phyloP scores from a whole-genome alignment of 2,797 vertebrate species.

The Ispidina picta region DNA sequence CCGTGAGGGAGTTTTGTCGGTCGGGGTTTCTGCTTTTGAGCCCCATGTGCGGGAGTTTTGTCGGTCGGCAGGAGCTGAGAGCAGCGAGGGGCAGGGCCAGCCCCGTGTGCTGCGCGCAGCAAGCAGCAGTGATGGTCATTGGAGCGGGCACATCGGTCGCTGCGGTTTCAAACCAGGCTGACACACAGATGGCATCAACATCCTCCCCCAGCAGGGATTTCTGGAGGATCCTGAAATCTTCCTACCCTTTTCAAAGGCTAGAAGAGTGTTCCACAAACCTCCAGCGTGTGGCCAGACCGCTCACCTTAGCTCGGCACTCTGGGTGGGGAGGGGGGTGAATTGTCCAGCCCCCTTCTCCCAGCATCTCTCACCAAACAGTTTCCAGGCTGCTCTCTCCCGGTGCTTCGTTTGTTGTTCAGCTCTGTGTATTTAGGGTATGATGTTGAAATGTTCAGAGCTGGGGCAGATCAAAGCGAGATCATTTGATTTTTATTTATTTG shows the following conservation, averaged over 20 bases:
- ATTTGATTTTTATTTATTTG: not conserved
- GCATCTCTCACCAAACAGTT: not conserved
- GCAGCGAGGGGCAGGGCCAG: not conserved
- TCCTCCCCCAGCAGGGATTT: not conserved
- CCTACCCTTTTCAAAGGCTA: not conserved
- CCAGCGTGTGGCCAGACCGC: not conserved
- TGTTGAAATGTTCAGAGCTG: not conserved
- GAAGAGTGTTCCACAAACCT: not conserved
- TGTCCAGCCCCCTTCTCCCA: not conserved
- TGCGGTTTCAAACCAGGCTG: not conserved
- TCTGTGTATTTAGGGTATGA: not conserved
- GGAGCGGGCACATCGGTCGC: not conserved
- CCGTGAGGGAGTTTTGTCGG: no score
- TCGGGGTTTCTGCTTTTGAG: not conserved
- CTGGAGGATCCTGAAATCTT: not conserved
- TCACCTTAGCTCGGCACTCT: rapidly evolving
- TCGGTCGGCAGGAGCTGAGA: not conserved
- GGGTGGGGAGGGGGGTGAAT: no score
- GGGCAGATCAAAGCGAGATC: not conserved
- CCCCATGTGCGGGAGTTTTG: not conserved
- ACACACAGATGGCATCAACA: not conserved
- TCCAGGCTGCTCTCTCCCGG: not conserved
- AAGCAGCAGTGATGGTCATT: not conserved
- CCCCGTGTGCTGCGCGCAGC: not conserved
- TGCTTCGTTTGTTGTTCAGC: not conserved